A percentile compares a stretch with the other conserved stretches of the same genome.
phyloP scores from a whole-genome alignment of 2,888 invertebrate genomes.

The Lysandra bellargus region DNA sequence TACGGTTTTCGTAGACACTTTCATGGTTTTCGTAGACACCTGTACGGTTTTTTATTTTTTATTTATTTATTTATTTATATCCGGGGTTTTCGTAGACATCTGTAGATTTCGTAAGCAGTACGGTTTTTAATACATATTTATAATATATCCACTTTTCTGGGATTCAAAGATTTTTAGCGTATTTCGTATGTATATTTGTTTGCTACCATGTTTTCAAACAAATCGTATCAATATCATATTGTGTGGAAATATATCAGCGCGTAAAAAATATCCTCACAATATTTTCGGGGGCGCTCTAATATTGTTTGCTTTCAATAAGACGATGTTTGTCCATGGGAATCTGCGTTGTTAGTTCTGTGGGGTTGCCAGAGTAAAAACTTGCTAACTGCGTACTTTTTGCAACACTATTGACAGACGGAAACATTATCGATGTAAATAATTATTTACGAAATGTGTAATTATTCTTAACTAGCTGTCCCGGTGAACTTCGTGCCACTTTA shows the following conservation, averaged over 20 bases:
- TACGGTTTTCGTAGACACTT: too few relatives aligned
- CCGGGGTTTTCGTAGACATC: too few relatives aligned
- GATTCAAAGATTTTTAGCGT: background rate
- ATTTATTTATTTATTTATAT: too few relatives aligned
- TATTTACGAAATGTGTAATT: too few relatives aligned
- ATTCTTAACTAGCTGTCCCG: too few relatives aligned
- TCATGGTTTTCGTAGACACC: too few relatives aligned
- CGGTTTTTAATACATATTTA: too few relatives aligned
- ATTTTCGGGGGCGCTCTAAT: conserved; percentile 50
- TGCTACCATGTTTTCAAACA: background rate
- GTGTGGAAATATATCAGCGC: background rate
- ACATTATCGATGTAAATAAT: too few relatives aligned
- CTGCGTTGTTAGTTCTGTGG: conserved; percentile 36
- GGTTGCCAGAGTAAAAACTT: background rate
- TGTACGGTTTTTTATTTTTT: too few relatives aligned
- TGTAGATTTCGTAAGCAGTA: too few relatives aligned
- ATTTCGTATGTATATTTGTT: background rate
- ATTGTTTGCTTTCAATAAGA: conserved; percentile 74
- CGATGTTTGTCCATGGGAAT: conserved; percentile 53
- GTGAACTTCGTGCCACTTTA: too few relatives aligned
- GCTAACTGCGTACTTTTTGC: background rate
- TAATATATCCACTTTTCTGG: too few relatives aligned
- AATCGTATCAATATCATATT: background rate
- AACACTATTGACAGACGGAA: background rate
- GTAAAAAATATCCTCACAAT: conserved; percentile 36